These are phyloP conservation scores for Dryobotodes eremita DNA, from an alignment of 2,888 invertebrate genomes.

Conservation along the genomic window DNA sequence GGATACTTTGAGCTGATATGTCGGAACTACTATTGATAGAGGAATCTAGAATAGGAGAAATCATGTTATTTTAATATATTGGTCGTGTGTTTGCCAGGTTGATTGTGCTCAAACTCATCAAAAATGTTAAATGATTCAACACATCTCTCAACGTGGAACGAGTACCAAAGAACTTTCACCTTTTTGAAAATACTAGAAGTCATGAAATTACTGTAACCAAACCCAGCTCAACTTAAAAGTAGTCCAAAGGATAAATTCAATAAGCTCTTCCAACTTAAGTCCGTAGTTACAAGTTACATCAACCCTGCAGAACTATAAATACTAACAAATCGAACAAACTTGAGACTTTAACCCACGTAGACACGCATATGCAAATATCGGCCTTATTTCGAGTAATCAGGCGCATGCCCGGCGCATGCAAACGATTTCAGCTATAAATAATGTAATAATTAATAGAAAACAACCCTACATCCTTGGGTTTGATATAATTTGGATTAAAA, in stretches of 20 bases:
- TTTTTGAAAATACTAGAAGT: slow-evolving; percentile 25
- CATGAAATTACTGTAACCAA: slow-evolving; percentile 12
- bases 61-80: neutral
- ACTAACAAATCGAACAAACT: slow-evolving; percentile 62
- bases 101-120: neutral
- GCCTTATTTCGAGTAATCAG: slow-evolving; percentile 65
- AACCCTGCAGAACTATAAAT: slow-evolving; percentile 54
- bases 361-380: slow-evolving; percentile 72
- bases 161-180: slow-evolving; percentile 7
- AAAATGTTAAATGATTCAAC: neutral
- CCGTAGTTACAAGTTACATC: slow-evolving; percentile 23
- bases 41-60: too few relatives aligned
- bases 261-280: slow-evolving; percentile 26
- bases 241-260: slow-evolving; percentile 44
- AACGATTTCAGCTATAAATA: slow-evolving; percentile 59
- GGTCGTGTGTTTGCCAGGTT: neutral
- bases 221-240: slow-evolving; percentile 24
- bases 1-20: neutral
- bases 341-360: slow-evolving; percentile 37
- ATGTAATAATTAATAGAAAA: slow-evolving; percentile 63
- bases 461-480: slow-evolving; percentile 51
- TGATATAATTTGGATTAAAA: slow-evolving; percentile 53
- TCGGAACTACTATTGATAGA: neutral
- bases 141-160: neutral
- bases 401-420: slow-evolving; percentile 51